Percentiles rank a stretch among this genome's conserved stretches.
phyloP scores from a whole-genome alignment of 2,888 invertebrate species.

The Mythimna impura region DNA sequence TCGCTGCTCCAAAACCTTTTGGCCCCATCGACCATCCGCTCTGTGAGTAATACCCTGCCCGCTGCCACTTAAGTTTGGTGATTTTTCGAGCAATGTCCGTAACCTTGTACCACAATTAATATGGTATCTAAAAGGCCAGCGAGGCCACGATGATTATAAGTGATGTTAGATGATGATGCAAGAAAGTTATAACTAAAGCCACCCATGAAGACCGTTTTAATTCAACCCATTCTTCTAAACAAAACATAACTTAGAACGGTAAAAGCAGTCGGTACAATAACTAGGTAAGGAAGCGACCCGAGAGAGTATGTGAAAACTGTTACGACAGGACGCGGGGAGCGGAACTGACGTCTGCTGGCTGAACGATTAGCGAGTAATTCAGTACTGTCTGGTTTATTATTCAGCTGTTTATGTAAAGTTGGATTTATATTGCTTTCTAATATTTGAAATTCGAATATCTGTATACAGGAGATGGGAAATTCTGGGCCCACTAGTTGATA shows the following conservation, averaged over 20 bases:
- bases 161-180: background rate
- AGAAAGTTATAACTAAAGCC: background rate
- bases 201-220: background rate
- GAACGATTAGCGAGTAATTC: constrained; percentile 46
- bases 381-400: background rate
- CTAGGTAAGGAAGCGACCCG: constrained; percentile 62
- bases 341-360: constrained; percentile 62
- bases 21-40: no score
- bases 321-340: constrained; percentile 66
- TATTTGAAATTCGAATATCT: no score
- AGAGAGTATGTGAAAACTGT: constrained; percentile 68
- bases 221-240: background rate
- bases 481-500: no score
- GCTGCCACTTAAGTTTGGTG: no score
- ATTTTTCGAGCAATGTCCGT: no score
- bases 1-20: no score
- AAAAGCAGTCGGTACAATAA: constrained; percentile 4
- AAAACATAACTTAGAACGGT: constrained; percentile 1
- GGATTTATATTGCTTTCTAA: no score
- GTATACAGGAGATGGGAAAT: no score
- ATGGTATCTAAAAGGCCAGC: no score
- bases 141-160: background rate
- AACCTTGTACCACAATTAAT: no score
- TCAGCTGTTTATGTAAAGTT: constrained; percentile 2
- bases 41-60: no score